phyloP scores from a whole-genome alignment of 2,113 vertebrate genomes.

The Protobothrops flavoviridis region DNA sequence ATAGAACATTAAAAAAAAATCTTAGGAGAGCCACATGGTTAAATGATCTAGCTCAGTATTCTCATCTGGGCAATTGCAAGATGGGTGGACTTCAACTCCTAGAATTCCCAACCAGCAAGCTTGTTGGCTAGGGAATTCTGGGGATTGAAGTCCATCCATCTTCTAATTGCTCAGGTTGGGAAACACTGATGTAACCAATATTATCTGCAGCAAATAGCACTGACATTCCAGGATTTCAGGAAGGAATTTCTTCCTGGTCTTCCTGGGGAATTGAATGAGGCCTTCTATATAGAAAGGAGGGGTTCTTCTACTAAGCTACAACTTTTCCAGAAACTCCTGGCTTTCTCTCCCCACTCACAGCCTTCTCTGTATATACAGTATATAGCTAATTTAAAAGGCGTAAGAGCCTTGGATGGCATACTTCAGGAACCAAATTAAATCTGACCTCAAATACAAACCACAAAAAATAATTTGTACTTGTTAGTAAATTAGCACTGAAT shows the following conservation, averaged over 20 bases:
- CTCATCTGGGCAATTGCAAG: no score
- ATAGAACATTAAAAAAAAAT: not conserved
- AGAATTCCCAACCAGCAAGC: no score
- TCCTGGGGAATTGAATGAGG: not conserved
- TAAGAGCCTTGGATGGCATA: not conserved
- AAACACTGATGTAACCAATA: not conserved
- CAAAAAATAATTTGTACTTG: constrained; percentile 2
- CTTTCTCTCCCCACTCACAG: not conserved
- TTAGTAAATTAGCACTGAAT: constrained; percentile 16
- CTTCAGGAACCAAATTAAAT: not conserved
- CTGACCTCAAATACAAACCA: not conserved
- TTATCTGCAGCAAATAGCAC: not conserved
- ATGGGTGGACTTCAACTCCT: no score
- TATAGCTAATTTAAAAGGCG: not conserved
- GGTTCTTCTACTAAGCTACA: not conserved
- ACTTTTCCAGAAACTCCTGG: not conserved
- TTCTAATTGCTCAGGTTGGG: not conserved
- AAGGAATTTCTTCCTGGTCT: not conserved
- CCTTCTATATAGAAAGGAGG: not conserved
- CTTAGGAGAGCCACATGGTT: not conserved
- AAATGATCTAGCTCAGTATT: not conserved
- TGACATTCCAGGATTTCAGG: not conserved
- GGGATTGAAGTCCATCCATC: not conserved
- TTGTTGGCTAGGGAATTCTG: no score
- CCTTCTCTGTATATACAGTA: not conserved